Conservation (phyloP, 2,113 vertebrate species). For the Channa argus region DNA sequence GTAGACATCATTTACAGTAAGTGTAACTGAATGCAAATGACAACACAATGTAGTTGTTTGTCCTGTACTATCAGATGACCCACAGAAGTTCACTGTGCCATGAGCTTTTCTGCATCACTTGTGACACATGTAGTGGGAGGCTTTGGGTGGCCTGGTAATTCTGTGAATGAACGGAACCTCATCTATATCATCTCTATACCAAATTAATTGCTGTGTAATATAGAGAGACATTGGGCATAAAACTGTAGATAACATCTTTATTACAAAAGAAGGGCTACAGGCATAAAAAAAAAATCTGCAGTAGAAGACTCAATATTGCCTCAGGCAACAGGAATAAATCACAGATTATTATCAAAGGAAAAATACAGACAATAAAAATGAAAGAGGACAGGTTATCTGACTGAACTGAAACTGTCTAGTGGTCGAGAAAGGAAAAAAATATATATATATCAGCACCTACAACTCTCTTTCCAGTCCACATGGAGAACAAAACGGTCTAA, state of each 20-base stretch:
- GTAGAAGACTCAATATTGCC: slow-evolving; percentile 16
- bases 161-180: slow-evolving; percentile 70
- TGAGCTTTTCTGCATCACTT: slow-evolving; percentile 61
- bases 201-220: background rate
- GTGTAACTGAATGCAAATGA: slow-evolving; percentile 22
- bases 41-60: slow-evolving; percentile 63
- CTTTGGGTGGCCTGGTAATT: slow-evolving; percentile 52
- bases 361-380: background rate
- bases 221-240: background rate
- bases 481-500: background rate
- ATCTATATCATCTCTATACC: slow-evolving; percentile 42
- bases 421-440: background rate
- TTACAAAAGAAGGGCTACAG: slow-evolving; percentile 9
- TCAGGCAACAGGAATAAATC: background rate
- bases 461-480: background rate
- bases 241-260: slow-evolving; percentile 35
- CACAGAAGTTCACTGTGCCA: slow-evolving; percentile 30
- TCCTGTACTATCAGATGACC: slow-evolving; percentile 56
- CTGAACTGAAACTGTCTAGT: background rate
- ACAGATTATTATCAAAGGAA: background rate
- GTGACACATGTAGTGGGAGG: slow-evolving; percentile 62
- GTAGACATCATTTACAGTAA: slow-evolving; percentile 56
- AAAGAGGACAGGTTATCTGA: background rate
- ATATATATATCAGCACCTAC: background rate
- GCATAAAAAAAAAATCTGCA: slow-evolving; percentile 8